Base-by-base conservation (phyloP, 2,113 vertebrate species). In the Eulemur rufifrons region DNA sequence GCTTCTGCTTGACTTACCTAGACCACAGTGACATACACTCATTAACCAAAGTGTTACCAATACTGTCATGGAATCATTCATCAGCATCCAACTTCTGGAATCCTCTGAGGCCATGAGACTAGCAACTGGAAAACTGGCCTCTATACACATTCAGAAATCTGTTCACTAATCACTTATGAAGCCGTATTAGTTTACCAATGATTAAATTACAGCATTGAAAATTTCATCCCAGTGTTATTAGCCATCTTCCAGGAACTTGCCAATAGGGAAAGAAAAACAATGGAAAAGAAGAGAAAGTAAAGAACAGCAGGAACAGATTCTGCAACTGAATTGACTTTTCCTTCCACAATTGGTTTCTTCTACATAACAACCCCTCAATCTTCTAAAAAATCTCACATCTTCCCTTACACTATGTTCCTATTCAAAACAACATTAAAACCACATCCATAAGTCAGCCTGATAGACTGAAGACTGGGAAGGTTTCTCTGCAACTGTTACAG, bases 341-440 rank as follows among this genome's bases (percentile, higher is more conserved):
- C 54, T 52, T 95, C 71, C 54, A 54, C 90, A 77, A 92, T 45
- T 88, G 71, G 52, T 80, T 61, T 56, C 56, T 94, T 86, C 86
- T 89, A 93, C 52, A 73, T 64, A 94, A 85, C 63, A 84, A 81
- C 59, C 29, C 9, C 21, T 74, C 0, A 7, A 21, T 56, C 52
- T n/a, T 82, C 89, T 89, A 66, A 66, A 83, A 97, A 89, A 47
- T 78, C 17, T 0, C 47, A 66, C 32, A 94, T 96, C 68, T 96
- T 94, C 66, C 92, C 56, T 78, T 81, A 59, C 12, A 80, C 29
- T 45, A 17, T 92, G 80, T 93, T 83, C 56, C 14, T 59, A 78
- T 63, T 93, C 76, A 80, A 89, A 98, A 64, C 47, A 71, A 89
- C 61, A 95, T 82, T 91, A 94, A 94, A 92, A 54, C n/a, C 68